Conservation (phyloP, 1,140 invertebrate genomes). For the Frieseomelitta varia region DNA sequence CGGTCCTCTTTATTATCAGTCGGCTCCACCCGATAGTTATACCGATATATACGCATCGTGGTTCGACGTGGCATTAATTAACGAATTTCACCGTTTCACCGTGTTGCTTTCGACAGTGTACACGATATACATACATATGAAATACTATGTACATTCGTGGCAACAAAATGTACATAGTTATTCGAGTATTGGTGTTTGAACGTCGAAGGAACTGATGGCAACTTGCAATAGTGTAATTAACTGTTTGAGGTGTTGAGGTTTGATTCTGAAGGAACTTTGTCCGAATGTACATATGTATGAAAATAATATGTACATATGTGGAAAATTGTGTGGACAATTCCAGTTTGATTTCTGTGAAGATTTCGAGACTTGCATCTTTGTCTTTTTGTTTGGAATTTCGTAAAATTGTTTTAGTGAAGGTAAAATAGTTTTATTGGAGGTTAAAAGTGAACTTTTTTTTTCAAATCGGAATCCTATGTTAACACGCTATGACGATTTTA, state of each 20-base stretch:
- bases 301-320: too few relatives aligned
- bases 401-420: neutral
- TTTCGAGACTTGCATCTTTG: too few relatives aligned
- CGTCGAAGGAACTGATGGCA: neutral
- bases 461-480: too few relatives aligned
- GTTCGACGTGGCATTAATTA: constrained; percentile 24
- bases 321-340: too few relatives aligned
- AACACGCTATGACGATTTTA: too few relatives aligned
- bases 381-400: neutral
- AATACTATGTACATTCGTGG: neutral
- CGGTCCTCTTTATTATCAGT: constrained; percentile 32
- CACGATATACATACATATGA: neutral
- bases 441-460: neutral
- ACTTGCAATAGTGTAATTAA: neutral
- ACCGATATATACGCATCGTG: too few relatives aligned
- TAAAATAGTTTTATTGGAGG: neutral
- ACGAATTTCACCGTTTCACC: constrained; percentile 23
- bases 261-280: neutral
- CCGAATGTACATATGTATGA: too few relatives aligned
- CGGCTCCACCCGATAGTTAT: neutral
- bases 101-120: neutral
- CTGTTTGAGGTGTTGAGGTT: neutral
- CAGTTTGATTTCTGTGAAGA: too few relatives aligned
- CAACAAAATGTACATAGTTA: neutral
- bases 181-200: neutral